Base-by-base conservation (phyloP, 2,888 invertebrate species). In the Xestobium rufovillosum region DNA sequence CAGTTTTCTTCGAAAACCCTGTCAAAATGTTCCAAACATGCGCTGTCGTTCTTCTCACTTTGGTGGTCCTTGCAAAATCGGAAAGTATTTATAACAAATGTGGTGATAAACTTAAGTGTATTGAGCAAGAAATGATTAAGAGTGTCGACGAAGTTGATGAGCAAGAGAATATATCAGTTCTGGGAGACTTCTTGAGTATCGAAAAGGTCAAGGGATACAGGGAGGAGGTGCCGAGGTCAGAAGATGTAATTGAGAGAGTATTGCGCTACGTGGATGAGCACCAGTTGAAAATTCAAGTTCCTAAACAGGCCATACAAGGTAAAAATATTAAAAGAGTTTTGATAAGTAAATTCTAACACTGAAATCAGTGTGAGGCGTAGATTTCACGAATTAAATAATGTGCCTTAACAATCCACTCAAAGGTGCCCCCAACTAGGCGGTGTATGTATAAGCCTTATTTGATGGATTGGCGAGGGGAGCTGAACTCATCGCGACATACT, bases 251-350 rank as follows among this genome's bases (percentile, higher is more conserved):
- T 36, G 70, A 70, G 43, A 67, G 70, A 44, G 61, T 69, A 46
- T 57, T 67, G 41, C 63, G 68, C 40, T 73, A 68, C 51, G 50
- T 72, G 43, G 54, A 60, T 32, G 66, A 64, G 23, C 70, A 71
- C 44, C 67, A 71, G 48, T 47, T 73, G 36, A 66, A 64, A 48
- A 56, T 72, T 30, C 59, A 52, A 41, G 40, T 67, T 32, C 65
- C 70, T 54, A n/a, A 19, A 19, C 6, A n/a, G 23, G 23, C 23
- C 6, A 19, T 19, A 19, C n/a, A 6, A 19, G 23, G 23, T 19
- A 19, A 19, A 19, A n/a, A n/a, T n/a, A n/a, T n/a, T n/a, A n/a
- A n/a, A n/a, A n/a, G n/a, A n/a, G n/a, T n/a, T n/a, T n/a, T n/a
- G n/a, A n/a, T n/a, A n/a, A n/a, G n/a, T n/a, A n/a, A n/a, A n/a